phyloP scores from a whole-genome alignment of 2,113 vertebrate genomes.

The Tachysurus vachellii region DNA sequence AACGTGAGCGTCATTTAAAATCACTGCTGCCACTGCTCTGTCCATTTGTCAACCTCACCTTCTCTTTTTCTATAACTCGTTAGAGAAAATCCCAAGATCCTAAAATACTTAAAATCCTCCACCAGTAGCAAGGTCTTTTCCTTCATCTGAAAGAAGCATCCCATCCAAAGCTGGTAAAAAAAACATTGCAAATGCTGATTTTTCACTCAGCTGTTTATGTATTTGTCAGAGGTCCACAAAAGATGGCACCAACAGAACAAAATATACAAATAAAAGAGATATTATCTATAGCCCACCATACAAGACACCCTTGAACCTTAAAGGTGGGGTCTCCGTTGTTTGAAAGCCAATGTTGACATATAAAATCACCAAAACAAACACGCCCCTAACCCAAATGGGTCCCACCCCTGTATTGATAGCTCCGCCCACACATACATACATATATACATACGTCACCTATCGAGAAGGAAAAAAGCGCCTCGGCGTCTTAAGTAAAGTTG shows the following conservation, averaged over 20 bases:
- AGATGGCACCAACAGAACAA: not conserved
- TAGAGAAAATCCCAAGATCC: no score
- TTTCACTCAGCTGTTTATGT: not conserved
- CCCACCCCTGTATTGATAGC: no score
- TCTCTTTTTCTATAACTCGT: not conserved
- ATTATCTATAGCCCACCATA: not conserved
- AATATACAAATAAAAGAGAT: not conserved
- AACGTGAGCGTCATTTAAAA: not conserved
- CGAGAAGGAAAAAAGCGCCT: no score
- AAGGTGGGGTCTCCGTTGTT: no score
- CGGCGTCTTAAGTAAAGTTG: no score
- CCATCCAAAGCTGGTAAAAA: not conserved
- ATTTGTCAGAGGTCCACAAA: not conserved
- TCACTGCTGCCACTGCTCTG: no score
- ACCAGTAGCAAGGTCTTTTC: not conserved
- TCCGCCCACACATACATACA: no score
- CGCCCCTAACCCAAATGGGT: no score
- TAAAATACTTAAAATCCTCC: not conserved
- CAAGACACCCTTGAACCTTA: not conserved
- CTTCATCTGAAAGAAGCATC: not conserved
- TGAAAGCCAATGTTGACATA: no score
- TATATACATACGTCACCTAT: no score
- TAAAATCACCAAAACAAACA: no score
- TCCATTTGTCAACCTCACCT: not conserved
- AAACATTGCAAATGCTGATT: not conserved